A percentile compares a stretch with the other conserved stretches of the same genome.
These are phyloP conservation scores for Prosopocoilus inquinatus DNA, from an alignment of 2,888 invertebrate genomes.

Conservation along the genomic window DNA sequence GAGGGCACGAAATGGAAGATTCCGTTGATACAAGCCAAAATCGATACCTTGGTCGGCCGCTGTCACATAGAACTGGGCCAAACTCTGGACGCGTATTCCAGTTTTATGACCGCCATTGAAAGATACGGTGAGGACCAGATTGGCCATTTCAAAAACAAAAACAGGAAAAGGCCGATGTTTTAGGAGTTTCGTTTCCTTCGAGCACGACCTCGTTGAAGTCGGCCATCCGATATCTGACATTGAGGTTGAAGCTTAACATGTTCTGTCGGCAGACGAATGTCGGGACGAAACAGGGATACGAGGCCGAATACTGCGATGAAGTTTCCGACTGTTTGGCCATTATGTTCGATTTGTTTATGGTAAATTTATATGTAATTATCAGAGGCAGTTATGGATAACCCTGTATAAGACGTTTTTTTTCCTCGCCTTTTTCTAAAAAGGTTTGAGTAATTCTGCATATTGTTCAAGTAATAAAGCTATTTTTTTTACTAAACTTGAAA, in stretches of 20 bases:
- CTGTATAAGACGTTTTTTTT: no score
- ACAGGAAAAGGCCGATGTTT: background rate
- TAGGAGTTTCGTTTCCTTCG: slow-evolving; percentile 47
- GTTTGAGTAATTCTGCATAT: no score
- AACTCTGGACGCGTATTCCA: slow-evolving; percentile 44
- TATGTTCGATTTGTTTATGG: slow-evolving; percentile 49
- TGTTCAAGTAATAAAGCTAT: no score
- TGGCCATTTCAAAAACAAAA: background rate
- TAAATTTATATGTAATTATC: slow-evolving; percentile 25
- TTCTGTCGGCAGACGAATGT: slow-evolving; percentile 24
- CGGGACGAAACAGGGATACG: slow-evolving; percentile 38
- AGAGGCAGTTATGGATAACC: no score
- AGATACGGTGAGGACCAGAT: slow-evolving; percentile 39
- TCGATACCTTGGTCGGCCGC: slow-evolving; percentile 49
- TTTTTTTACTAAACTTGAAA: no score
- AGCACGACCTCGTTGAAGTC: slow-evolving; percentile 33
- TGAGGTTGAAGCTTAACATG: slow-evolving; percentile 32
- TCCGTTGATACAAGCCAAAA: slow-evolving; percentile 48
- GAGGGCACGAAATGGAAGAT: slow-evolving; percentile 44
- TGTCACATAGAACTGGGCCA: slow-evolving; percentile 49
- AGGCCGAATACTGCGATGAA: slow-evolving; percentile 50
- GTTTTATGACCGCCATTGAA: slow-evolving; percentile 44
- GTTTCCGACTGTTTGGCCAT: slow-evolving; percentile 50
- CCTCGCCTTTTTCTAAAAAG: no score
- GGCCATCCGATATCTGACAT: slow-evolving; percentile 34